Conservation (phyloP, 2,888 invertebrate genomes). For the Chouioia cunea region DNA sequence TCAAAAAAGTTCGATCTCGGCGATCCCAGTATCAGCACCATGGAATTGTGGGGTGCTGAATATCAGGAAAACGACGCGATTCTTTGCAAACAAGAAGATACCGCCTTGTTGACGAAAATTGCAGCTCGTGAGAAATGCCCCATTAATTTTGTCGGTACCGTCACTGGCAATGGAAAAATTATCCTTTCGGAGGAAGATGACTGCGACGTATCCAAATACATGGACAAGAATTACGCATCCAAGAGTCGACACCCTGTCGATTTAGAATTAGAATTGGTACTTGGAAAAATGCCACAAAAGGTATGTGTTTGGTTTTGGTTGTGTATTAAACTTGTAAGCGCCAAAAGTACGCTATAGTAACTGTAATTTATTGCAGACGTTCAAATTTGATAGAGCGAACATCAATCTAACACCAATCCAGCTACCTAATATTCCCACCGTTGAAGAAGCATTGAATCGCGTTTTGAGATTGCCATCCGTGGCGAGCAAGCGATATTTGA, state of each 20-base stretch:
- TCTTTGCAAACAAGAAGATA: conserved; percentile 79
- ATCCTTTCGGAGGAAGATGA: conserved; percentile 75
- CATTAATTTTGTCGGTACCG: conserved; percentile 91
- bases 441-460: conserved; percentile 78
- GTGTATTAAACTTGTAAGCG: not conserved
- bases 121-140: conserved; percentile 92
- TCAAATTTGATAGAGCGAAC: conserved; percentile 72
- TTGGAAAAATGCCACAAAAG: conserved; percentile 89
- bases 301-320: conserved; percentile 61
- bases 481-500: conserved; percentile 94
- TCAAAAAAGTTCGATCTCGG: conserved; percentile 90
- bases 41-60: conserved; percentile 98
- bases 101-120: conserved; percentile 76
- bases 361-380: conserved; percentile 70
- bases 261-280: conserved; percentile 87
- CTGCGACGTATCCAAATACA: conserved; percentile 69
- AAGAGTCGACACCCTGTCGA: conserved; percentile 82
- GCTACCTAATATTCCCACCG: conserved; percentile 73
- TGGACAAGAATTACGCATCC: conserved; percentile 63
- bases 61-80: conserved; percentile 97
- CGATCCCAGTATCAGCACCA: conserved; percentile 91
- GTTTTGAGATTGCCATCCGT: conserved; percentile 92
- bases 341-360: not conserved
- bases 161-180: conserved; percentile 87
- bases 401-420: conserved; percentile 70